A percentile compares a stretch with the other conserved stretches of the same genome.
Conservation (phyloP, 2,113 vertebrate genomes). For the Microcebus ravelobensis region DNA sequence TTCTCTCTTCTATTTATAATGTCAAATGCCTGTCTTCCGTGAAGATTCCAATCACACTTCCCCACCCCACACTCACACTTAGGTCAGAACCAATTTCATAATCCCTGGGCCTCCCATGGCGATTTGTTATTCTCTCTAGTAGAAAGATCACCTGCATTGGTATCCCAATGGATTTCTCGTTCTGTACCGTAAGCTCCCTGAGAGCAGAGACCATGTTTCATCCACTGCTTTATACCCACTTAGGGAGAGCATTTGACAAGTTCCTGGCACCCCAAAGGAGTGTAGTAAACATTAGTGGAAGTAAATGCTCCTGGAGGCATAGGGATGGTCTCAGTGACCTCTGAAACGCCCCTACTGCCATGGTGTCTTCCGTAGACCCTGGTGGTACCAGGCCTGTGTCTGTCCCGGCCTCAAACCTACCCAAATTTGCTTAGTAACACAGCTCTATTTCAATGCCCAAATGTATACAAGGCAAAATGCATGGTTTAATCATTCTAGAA, state of each 20-base stretch:
- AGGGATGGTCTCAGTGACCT: not conserved
- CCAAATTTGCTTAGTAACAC: not conserved
- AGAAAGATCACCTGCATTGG: not conserved
- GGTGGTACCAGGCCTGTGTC: not conserved
- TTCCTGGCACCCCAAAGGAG: not conserved
- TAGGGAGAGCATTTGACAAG: not conserved
- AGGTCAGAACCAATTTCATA: not conserved
- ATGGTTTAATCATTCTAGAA: not conserved
- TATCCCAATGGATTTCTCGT: not conserved
- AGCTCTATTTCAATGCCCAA: not conserved
- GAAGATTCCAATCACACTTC: not conserved
- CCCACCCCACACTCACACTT: not conserved
- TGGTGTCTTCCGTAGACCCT: not conserved
- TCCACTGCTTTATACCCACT: not conserved
- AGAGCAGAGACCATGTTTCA: not conserved
- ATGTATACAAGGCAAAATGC: not conserved
- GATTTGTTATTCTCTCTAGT: not conserved
- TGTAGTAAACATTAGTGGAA: not conserved
- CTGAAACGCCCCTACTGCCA: not conserved
- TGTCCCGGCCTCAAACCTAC: not conserved
- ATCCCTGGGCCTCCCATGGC: not conserved
- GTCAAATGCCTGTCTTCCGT: not conserved
- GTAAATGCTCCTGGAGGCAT: not conserved
- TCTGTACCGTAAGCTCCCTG: not conserved
- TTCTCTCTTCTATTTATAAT: not conserved